phyloP scores from a whole-genome alignment of 2,113 vertebrate genomes.

The Desmodus rotundus region DNA sequence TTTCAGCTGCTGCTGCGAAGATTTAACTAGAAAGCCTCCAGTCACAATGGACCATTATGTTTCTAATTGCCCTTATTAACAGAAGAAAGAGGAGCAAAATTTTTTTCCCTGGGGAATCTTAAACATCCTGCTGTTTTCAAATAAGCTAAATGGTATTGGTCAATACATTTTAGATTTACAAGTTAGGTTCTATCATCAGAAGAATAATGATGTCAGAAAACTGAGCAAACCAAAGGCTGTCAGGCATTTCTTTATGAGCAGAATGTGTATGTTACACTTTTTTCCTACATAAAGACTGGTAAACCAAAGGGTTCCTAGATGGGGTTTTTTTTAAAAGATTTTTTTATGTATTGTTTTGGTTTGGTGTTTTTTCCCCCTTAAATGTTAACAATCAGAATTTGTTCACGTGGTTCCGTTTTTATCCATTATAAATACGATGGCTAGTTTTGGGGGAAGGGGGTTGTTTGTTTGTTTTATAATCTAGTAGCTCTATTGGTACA shows the following conservation, averaged over 20 bases:
- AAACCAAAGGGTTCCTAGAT: not conserved
- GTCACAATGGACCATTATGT: conserved; percentile 13
- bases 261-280: not conserved
- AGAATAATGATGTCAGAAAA: not conserved
- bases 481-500: not conserved
- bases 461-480: too few species aligned
- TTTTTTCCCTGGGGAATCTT: conserved; percentile 54
- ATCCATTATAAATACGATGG: not conserved
- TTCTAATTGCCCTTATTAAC: conserved; percentile 69
- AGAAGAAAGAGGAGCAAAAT: conserved; percentile 50
- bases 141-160: not conserved
- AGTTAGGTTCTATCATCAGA: conserved; percentile 32
- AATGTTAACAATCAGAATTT: not conserved
- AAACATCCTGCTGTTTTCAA: conserved; percentile 32
- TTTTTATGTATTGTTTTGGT: not conserved
- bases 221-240: not conserved
- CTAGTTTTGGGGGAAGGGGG: too few species aligned
- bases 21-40: conserved; percentile 25
- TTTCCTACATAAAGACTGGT: not conserved
- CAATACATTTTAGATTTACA: conserved; percentile 19
- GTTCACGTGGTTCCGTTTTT: not conserved
- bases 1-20: not conserved
- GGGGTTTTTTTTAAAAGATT: not conserved
- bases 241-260: not conserved
- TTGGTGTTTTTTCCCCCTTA: not conserved